These are phyloP conservation scores for Illadopsis cleaveri DNA, from an alignment of 2,113 vertebrate species.

Conservation along the genomic window DNA sequence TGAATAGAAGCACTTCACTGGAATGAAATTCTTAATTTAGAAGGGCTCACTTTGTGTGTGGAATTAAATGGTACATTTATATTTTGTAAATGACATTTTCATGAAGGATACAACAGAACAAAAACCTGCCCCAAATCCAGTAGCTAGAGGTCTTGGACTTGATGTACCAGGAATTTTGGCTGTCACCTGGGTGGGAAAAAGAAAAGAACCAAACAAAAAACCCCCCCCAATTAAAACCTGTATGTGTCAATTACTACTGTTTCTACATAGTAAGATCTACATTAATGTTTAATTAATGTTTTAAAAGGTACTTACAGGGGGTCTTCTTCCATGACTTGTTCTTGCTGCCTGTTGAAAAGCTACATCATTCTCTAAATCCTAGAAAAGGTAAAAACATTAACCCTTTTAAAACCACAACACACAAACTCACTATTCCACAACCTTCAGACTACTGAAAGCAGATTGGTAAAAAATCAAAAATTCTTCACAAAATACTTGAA, in stretches of 20 bases:
- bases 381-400: neutral
- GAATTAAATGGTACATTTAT: neutral
- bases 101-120: conserved; percentile 15
- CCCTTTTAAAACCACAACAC: neutral
- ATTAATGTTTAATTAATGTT: neutral
- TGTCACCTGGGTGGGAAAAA: conserved; percentile 80
- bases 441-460: neutral
- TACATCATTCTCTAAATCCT: conserved; percentile 94
- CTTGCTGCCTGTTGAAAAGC: conserved; percentile 92
- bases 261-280: neutral
- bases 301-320: conserved; percentile 80
- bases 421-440: neutral
- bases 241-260: neutral
- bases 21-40: neutral
- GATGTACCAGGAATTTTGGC: conserved; percentile 89
- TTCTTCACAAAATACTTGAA: neutral
- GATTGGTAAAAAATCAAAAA: neutral
- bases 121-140: conserved; percentile 86
- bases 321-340: conserved; percentile 94
- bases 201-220: neutral
- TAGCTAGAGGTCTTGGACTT: conserved; percentile 82
- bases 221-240: accelerated
- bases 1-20: neutral
- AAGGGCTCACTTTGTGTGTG: neutral
- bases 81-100: neutral